Evolutionary conservation across 2,113 vertebrate species (phyloP).

Genomic region (Variabilichromis moorii): DNA sequence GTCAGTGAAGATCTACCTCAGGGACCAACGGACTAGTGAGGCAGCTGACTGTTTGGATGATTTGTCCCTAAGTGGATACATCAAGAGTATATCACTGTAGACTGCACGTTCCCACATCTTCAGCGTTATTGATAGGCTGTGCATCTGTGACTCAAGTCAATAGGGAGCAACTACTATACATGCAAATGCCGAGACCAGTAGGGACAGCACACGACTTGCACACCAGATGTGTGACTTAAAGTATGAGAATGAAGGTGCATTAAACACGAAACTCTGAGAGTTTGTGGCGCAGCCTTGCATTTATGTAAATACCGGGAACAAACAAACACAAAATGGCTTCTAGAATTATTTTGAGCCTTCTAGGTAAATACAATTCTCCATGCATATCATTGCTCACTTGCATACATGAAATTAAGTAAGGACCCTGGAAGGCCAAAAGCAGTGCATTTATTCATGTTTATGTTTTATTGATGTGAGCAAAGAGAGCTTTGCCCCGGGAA

Average conservation of each 20-base stretch:
- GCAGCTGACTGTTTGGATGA: slow-evolving; percentile 60
- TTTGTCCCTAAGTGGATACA: slow-evolving; percentile 59
- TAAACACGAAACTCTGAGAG: background rate
- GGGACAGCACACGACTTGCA: background rate
- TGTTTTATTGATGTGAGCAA: slow-evolving; percentile 78
- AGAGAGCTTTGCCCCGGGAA: slow-evolving; percentile 69
- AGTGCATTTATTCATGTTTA: slow-evolving; percentile 76
- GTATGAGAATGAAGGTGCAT: background rate
- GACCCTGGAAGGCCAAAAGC: slow-evolving; percentile 67
- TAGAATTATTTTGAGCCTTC: slow-evolving; percentile 64
- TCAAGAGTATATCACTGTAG: slow-evolving; percentile 40
- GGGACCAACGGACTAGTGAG: slow-evolving; percentile 47
- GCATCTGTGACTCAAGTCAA: slow-evolving; percentile 34
- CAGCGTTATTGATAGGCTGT: slow-evolving; percentile 36
- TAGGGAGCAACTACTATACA: slow-evolving; percentile 10
- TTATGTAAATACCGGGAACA: slow-evolving; percentile 61
- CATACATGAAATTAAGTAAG: slow-evolving; percentile 71
- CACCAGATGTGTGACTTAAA: background rate
- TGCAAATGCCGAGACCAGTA: slow-evolving; percentile 18
- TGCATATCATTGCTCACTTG: slow-evolving; percentile 66
- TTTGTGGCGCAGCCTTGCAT: slow-evolving; percentile 36
- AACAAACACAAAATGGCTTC: slow-evolving; percentile 63
- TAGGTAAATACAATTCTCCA: slow-evolving; percentile 65
- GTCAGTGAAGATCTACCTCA: slow-evolving; percentile 42
- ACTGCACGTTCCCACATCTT: slow-evolving; percentile 14